phyloP scores from a whole-genome alignment of 2,113 vertebrate genomes.

The Cromileptes altivelis region DNA sequence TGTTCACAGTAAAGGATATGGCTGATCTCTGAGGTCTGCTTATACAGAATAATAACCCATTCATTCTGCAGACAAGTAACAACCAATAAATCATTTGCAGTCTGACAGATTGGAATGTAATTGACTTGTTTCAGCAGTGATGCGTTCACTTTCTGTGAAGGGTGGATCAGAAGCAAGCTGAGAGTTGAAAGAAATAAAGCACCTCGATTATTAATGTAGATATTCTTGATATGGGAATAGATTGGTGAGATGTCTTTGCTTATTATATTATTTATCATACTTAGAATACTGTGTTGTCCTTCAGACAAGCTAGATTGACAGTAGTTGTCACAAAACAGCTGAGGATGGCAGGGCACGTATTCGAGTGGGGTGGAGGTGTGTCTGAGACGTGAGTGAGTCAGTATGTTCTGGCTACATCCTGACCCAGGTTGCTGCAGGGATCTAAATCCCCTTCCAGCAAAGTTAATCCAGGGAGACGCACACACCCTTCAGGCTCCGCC shows the following conservation, averaged over 20 bases:
- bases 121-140: not conserved
- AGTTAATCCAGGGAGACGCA: conserved; percentile 71
- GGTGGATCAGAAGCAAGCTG: not conserved
- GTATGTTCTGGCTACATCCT: conserved; percentile 10
- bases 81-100: not conserved
- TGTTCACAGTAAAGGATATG: not conserved
- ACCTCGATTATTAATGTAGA: not conserved
- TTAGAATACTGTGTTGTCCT: not conserved
- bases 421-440: conserved; percentile 35
- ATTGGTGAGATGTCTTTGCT: not conserved
- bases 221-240: not conserved
- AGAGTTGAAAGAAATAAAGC: not conserved
- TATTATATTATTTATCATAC: not conserved
- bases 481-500: conserved; percentile 37
- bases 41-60: not conserved
- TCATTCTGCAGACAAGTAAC: not conserved
- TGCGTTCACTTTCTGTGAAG: not conserved
- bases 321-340: not conserved
- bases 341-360: not conserved
- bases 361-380: conserved; percentile 19
- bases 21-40: not conserved
- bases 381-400: conserved; percentile 15
- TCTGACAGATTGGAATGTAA: not conserved
- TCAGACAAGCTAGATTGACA: not conserved
- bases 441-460: conserved; percentile 68